Evolutionary conservation across 2,888 invertebrate species (phyloP).

Genomic region (Drosophila parthenogenetica): DNA sequence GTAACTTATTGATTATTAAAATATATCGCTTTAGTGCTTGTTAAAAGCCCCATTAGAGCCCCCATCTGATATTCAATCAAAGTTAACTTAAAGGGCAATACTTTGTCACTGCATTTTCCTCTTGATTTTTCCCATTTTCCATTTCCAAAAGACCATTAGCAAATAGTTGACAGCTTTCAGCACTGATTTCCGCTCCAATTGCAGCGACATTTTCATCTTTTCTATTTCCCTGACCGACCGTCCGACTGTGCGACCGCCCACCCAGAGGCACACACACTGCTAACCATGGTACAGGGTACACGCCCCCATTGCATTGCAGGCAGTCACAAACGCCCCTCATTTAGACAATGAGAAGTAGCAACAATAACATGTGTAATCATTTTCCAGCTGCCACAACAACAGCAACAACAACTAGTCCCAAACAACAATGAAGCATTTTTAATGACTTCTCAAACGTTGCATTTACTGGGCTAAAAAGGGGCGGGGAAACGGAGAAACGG

Average conservation of each 20-base stretch:
- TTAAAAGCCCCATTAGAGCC: no score
- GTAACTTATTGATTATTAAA: no score
- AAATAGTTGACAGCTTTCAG: constrained; percentile 38
- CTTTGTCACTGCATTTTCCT: constrained; percentile 3
- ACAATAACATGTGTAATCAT: constrained; percentile 62
- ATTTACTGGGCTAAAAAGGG: constrained; percentile 7
- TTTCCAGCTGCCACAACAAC: constrained; percentile 48
- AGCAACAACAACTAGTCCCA: constrained; percentile 17
- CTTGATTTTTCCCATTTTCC: not conserved
- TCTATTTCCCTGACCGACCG: not conserved
- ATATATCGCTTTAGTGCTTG: no score
- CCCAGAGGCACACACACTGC: not conserved
- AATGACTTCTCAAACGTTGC: constrained; percentile 66
- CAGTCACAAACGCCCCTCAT: constrained; percentile 42
- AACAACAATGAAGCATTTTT: constrained; percentile 59
- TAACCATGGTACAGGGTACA: not conserved
- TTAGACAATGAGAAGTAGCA: constrained; percentile 33
- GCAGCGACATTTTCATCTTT: constrained; percentile 18
- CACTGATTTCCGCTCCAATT: constrained; percentile 52
- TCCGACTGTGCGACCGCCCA: not conserved
- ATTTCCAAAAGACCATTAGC: not conserved
- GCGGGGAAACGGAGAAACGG: not conserved
- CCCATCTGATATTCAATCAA: not conserved
- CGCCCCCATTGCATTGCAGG: not conserved
- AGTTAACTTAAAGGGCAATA: not conserved